Percentiles rank a stretch among this genome's conserved stretches.
Evolutionary conservation across 2,888 invertebrate species (phyloP).

Genomic region (Rhogogaster chlorosoma): DNA sequence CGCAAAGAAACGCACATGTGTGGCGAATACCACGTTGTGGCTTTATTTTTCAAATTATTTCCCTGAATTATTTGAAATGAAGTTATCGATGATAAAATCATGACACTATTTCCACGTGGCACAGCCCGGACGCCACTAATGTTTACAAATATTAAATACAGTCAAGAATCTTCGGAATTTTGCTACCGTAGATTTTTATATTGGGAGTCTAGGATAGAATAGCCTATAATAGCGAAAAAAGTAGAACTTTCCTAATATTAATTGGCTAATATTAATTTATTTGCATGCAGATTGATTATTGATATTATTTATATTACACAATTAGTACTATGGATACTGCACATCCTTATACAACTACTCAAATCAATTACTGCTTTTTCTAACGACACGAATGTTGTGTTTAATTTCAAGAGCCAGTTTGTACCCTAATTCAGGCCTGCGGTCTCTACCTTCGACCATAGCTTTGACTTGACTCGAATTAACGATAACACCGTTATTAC

Average conservation of each 20-base stretch:
- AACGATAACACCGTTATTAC: constrained; percentile 90
- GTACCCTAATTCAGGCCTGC: constrained; percentile 92
- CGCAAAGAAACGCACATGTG: too few relatives aligned
- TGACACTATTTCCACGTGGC: not conserved
- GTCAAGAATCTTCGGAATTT: not conserved
- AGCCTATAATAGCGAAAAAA: not conserved
- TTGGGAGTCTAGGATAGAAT: not conserved
- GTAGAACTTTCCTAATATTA: not conserved
- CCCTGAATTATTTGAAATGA: too few relatives aligned
- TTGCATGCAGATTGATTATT: not conserved
- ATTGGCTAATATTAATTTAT: constrained; percentile 13
- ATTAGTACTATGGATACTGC: constrained; percentile 11
- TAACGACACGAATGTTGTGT: constrained; percentile 70
- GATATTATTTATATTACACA: constrained; percentile 10
- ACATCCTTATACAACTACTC: constrained; percentile 10
- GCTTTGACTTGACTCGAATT: constrained; percentile 89
- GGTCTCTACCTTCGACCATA: constrained; percentile 93
- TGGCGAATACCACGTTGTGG: too few relatives aligned
- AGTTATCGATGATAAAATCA: not conserved
- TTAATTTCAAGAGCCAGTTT: constrained; percentile 92
- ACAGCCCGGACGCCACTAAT: not conserved
- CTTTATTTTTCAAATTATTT: too few relatives aligned
- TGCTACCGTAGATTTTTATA: not conserved
- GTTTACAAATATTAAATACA: not conserved
- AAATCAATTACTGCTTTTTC: constrained; percentile 17